phyloP scores from a whole-genome alignment of 2,888 invertebrate species.

The Allygus modestus region DNA sequence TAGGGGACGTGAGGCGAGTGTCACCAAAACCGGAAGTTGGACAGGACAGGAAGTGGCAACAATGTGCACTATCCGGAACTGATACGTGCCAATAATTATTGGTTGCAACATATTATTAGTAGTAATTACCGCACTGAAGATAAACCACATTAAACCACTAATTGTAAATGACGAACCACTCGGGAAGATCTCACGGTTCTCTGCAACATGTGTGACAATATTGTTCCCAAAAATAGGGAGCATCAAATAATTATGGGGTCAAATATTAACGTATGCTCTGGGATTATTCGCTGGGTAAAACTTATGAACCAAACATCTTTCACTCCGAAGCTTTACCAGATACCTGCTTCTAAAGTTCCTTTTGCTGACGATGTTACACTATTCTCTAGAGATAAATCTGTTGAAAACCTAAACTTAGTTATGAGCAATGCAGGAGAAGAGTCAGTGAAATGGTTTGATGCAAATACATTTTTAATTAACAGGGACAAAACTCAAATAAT shows the following conservation, averaged over 20 bases:
- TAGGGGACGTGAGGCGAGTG: background rate
- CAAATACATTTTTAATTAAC: no score
- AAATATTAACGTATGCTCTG: no score
- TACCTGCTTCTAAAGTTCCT: no score
- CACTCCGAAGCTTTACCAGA: no score
- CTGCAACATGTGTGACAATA: background rate
- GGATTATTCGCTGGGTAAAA: no score
- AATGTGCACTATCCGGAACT: background rate
- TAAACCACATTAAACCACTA: conserved; percentile 19
- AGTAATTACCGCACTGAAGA: conserved; percentile 4
- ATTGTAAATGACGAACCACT: conserved; percentile 7
- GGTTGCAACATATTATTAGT: conserved; percentile 43
- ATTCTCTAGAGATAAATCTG: no score
- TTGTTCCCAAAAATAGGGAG: background rate
- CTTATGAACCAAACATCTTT: no score
- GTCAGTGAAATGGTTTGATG: no score
- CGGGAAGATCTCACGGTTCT: conserved; percentile 10
- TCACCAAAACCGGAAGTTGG: conserved; percentile 14
- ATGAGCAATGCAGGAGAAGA: no score
- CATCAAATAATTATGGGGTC: background rate
- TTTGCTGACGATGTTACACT: no score
- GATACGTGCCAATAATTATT: conserved; percentile 53
- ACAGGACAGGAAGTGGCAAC: conserved; percentile 17
- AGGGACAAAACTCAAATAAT: no score
- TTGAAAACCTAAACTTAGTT: no score